Evolutionary conservation across 2,888 invertebrate genomes (phyloP).

Genomic region (Spisula solida): DNA sequence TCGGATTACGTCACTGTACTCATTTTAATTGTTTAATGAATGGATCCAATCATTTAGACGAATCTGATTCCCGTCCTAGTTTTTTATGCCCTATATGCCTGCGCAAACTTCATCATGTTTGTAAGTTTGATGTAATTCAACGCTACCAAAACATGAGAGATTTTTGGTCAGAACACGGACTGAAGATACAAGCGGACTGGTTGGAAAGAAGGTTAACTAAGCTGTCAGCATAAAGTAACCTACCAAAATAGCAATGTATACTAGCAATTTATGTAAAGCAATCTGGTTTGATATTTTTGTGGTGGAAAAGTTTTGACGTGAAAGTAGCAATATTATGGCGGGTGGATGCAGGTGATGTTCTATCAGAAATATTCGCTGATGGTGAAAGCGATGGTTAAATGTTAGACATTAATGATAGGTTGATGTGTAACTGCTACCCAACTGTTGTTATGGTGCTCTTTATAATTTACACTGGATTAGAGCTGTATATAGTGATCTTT

Average conservation of each 20-base stretch:
- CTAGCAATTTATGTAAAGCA: background rate
- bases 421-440: background rate
- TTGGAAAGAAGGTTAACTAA: constrained; percentile 60
- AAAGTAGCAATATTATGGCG: too few species aligned
- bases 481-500: too few species aligned
- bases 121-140: constrained; percentile 72
- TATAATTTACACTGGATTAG: background rate
- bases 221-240: constrained; percentile 11
- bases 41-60: constrained; percentile 77
- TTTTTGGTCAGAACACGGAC: constrained; percentile 67
- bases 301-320: background rate
- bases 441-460: background rate
- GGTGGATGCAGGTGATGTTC: too few species aligned
- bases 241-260: background rate
- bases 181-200: constrained; percentile 66
- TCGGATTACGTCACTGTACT: constrained; percentile 77
- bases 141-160: constrained; percentile 73
- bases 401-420: background rate
- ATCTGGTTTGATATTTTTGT: background rate
- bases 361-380: background rate
- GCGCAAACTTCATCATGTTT: constrained; percentile 75
- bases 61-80: constrained; percentile 71
- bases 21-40: constrained; percentile 79
- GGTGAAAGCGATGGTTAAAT: background rate
- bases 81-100: constrained; percentile 79